A percentile compares a stretch with the other conserved stretches of the same genome.
phyloP scores from a whole-genome alignment of 1,140 invertebrate species.

The Solen grandis region DNA sequence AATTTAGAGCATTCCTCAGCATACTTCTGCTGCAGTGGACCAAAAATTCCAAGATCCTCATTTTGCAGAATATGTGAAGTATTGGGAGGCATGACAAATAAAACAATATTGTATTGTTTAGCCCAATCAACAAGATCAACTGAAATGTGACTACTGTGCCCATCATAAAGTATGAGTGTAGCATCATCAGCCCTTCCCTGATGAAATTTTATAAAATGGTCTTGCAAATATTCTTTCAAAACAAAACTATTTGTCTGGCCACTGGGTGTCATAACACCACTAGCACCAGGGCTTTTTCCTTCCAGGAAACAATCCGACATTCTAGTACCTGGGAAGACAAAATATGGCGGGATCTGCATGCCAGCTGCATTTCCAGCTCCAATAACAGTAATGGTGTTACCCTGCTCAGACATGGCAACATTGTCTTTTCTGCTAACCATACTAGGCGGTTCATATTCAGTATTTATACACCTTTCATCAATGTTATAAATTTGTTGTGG shows the following conservation, averaged over 20 bases:
- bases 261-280: no score
- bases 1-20: slow-evolving; percentile 13
- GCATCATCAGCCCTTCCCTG: no score
- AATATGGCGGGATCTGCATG: slow-evolving; percentile 11
- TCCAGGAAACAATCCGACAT: no score
- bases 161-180: slow-evolving; percentile 3
- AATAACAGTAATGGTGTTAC: slow-evolving; percentile 13
- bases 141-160: slow-evolving; percentile 6
- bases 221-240: slow-evolving; percentile 22
- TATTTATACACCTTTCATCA: slow-evolving; percentile 9
- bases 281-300: no score
- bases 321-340: no score
- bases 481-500: not conserved
- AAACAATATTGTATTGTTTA: no score
- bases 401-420: not conserved
- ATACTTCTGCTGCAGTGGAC: slow-evolving; percentile 9
- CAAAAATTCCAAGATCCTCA: not conserved
- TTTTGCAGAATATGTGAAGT: no score
- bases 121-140: slow-evolving; percentile 17
- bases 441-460: not conserved
- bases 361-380: slow-evolving; percentile 5
- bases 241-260: slow-evolving; percentile 14
- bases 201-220: no score
- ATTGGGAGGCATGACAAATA: not conserved
- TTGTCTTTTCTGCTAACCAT: not conserved